Conservation (phyloP, 2,113 vertebrate genomes). For the Phrynosoma platyrhinos region DNA sequence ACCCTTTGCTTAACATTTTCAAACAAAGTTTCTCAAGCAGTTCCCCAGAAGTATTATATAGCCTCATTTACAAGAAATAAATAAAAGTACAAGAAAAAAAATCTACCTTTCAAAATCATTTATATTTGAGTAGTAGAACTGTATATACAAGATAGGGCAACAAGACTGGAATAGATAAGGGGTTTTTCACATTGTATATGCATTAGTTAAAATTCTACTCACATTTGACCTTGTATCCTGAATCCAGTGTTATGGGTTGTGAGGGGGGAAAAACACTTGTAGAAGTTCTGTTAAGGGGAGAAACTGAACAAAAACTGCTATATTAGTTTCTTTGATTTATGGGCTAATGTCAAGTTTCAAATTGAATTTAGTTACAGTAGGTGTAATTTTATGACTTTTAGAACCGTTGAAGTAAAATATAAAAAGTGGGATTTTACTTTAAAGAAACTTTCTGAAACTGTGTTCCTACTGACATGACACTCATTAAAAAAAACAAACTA, state of each 20-base stretch:
- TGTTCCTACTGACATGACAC: not conserved
- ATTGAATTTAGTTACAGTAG: not conserved
- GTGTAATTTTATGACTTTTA: not conserved
- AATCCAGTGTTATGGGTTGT: not conserved
- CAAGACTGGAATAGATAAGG: not conserved
- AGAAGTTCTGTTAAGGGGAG: not conserved
- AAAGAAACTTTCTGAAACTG: not conserved
- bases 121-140: not conserved
- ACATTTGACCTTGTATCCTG: not conserved
- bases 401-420: not conserved
- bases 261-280: not conserved
- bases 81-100: not conserved
- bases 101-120: not conserved
- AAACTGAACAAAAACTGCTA: not conserved
- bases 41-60: not conserved
- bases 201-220: not conserved
- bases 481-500: not conserved
- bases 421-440: constrained; percentile 11
- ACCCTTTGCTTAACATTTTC: not conserved
- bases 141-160: not conserved
- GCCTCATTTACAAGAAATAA: not conserved
- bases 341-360: not conserved
- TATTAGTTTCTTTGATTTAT: constrained; percentile 1
- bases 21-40: not conserved
- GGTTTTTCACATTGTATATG: not conserved